Evolutionary conservation across 92 coral and sea anemone genomes (phyloP).

Genomic region (Micromussa lordhowensis): DNA sequence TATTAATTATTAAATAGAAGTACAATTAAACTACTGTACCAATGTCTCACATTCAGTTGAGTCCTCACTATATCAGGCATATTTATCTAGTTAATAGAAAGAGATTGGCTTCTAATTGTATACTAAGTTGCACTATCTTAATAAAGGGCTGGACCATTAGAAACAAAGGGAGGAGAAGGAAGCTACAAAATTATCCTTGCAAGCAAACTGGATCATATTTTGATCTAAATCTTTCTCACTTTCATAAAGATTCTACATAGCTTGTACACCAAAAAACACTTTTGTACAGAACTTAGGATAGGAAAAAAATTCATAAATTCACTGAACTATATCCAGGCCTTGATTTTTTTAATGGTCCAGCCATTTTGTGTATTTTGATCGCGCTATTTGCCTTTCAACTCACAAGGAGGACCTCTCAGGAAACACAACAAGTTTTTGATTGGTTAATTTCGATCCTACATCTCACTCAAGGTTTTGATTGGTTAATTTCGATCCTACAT

Average conservation of each 20-base stretch:
- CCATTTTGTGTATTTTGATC: background rate
- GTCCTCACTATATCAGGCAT: too few species aligned
- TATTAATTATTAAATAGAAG: too few species aligned
- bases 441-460: background rate
- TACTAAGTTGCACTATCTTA: too few species aligned
- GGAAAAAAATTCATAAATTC: too few species aligned
- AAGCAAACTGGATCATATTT: background rate
- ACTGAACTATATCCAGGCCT: background rate
- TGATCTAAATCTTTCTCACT: background rate
- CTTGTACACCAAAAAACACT: background rate
- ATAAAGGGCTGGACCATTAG: too few species aligned
- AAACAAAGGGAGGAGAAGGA: too few species aligned
- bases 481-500: background rate
- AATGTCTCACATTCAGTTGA: too few species aligned
- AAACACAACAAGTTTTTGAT: background rate
- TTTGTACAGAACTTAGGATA: background rate
- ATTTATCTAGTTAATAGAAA: too few species aligned
- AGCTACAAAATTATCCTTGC: background rate
- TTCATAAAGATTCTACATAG: background rate
- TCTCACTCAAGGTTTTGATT: background rate
- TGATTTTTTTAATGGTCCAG: background rate
- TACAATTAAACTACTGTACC: too few species aligned
- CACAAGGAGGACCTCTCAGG: background rate
- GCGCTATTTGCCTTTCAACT: background rate
- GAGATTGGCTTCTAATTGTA: too few species aligned